Conservation (phyloP, 1,140 invertebrate species). For the Bilobella aurantiaca region DNA sequence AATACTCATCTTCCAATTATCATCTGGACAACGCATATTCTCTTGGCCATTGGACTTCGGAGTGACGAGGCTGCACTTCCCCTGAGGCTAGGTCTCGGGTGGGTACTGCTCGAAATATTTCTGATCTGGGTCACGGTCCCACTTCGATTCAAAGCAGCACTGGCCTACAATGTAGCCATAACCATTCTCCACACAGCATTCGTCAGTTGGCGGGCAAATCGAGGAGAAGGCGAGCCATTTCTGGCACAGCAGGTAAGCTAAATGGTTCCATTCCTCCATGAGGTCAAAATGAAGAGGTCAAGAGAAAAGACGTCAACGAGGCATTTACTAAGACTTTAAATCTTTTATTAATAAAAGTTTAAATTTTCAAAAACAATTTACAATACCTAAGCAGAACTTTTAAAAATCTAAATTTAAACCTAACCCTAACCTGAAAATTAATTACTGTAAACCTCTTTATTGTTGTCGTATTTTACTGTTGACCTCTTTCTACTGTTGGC, state of each 20-base stretch:
- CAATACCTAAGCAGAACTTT: no score
- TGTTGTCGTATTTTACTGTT: no score
- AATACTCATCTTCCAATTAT: constrained; percentile 33
- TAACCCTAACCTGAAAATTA: no score
- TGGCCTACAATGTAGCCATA: constrained; percentile 48
- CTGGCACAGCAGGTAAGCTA: constrained; percentile 49
- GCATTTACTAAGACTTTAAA: no score
- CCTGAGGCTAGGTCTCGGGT: constrained; percentile 54
- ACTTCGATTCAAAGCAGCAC: constrained; percentile 47
- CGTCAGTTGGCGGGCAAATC: constrained; percentile 43
- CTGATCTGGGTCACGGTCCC: constrained; percentile 74
- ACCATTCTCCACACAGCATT: constrained; percentile 51
- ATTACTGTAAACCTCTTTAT: no score
- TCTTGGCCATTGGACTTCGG: constrained; percentile 24
- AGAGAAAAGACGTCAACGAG: background rate
- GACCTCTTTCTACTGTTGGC: no score
- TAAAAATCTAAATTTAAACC: no score
- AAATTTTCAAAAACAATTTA: no score
- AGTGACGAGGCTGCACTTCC: constrained; percentile 42
- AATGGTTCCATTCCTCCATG: background rate
- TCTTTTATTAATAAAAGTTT: no score
- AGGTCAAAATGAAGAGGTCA: background rate
- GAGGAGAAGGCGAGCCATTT: constrained; percentile 35
- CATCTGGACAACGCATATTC: constrained; percentile 29
- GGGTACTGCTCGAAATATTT: constrained; percentile 69